These are phyloP conservation scores for Paradisaea rubra DNA, from an alignment of 2,113 vertebrate species.

Conservation along the genomic window DNA sequence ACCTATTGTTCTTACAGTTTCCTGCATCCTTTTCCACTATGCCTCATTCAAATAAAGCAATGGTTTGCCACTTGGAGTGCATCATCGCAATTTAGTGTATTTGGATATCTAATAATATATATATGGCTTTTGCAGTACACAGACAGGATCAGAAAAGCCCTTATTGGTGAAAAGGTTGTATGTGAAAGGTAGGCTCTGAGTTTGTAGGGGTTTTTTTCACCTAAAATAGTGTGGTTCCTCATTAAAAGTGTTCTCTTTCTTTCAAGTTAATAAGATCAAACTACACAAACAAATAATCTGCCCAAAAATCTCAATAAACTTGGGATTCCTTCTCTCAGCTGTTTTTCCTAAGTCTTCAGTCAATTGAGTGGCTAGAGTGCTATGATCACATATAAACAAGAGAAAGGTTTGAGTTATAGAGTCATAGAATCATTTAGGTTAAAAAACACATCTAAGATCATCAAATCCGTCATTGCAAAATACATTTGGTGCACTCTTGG, in stretches of 20 bases:
- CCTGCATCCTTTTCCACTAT: slow-evolving; percentile 20
- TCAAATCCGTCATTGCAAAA: neutral
- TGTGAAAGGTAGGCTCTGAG: neutral
- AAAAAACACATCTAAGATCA: neutral
- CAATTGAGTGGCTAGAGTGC: neutral
- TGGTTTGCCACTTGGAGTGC: neutral
- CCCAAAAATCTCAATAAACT: neutral
- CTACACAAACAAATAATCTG: neutral
- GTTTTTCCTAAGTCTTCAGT: neutral
- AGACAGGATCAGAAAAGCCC: neutral
- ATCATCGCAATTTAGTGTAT: neutral
- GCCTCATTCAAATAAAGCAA: neutral
- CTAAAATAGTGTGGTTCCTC: neutral
- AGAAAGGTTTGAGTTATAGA: neutral
- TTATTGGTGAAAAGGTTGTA: neutral
- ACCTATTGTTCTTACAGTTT: slow-evolving; percentile 55
- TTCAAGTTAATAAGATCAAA: neutral
- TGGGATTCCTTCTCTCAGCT: neutral
- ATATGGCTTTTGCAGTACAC: neutral
- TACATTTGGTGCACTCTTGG: neutral
- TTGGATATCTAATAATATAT: neutral
- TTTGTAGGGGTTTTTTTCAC: neutral
- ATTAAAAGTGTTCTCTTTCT: neutral
- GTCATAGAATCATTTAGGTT: neutral
- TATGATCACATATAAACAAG: neutral